Conservation (phyloP, 2,888 invertebrate genomes). For the Laspeyria flexula region DNA sequence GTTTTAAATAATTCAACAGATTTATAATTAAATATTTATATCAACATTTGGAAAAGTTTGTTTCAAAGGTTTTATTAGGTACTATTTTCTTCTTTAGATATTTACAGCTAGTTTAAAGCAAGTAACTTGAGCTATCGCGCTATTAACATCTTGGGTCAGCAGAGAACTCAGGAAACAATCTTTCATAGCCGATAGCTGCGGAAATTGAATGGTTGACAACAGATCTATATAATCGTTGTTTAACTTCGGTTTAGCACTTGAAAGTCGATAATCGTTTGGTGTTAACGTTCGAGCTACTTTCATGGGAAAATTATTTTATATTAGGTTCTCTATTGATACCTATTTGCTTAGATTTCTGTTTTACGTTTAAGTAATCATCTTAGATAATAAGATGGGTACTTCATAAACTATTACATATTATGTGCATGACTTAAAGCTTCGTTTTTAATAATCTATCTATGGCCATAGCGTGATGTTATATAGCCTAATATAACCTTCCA, state of each 20-base stretch:
- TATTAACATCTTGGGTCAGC: constrained; percentile 28
- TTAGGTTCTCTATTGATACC: not conserved
- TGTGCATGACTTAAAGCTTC: too few relatives aligned
- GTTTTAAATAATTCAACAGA: too few relatives aligned
- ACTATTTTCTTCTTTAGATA: too few relatives aligned
- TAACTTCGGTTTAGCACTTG: constrained; percentile 20
- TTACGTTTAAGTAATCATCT: too few relatives aligned
- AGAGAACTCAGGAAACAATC: constrained; percentile 45
- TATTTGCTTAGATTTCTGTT: not conserved
- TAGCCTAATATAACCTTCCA: too few relatives aligned
- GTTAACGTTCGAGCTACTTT: constrained; percentile 2
- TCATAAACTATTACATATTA: too few relatives aligned
- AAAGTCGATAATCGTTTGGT: constrained; percentile 6
- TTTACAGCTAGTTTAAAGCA: not conserved
- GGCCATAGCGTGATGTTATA: too few relatives aligned
- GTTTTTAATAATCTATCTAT: too few relatives aligned
- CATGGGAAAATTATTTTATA: not conserved
- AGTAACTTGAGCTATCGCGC: constrained; percentile 41
- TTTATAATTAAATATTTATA: too few relatives aligned
- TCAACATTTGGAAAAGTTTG: too few relatives aligned
- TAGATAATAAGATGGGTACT: too few relatives aligned
- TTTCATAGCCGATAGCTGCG: constrained; percentile 44
- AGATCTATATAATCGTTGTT: constrained; percentile 37
- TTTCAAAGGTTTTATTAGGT: too few relatives aligned
- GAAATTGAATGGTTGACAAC: constrained; percentile 48